Evolutionary conservation across 2,888 invertebrate species (phyloP), one percentile per base, ranked within the genome.

Genomic region (Crocallis elinguaria): DNA sequence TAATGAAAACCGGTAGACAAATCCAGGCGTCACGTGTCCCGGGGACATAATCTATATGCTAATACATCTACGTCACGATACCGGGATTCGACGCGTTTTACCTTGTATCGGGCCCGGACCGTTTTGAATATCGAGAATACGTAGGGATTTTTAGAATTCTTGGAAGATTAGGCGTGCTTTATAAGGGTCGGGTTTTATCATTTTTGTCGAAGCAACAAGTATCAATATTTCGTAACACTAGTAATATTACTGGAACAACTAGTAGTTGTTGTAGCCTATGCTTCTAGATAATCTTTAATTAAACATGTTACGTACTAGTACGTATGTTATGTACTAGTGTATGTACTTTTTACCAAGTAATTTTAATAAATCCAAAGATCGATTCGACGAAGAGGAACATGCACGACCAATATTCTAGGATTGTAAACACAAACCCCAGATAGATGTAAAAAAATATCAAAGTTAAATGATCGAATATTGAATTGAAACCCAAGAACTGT

Each of bases 11-110:
- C 43, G 53, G 19, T 27, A 49, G 53, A 54, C 48, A 54, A 61
- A 57, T 59, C 55, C 53, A 52, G 64, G 57, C 70, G 66, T 67
- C 80, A 79, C 76, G 79, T 82, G 82, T 81, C 69, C 62, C 65
- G 60, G 67, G 75, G 73, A 80, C 77, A 86, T 85, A 84, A 87
- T 87, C 86, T 87, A 87, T 82, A 87, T 87, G 86, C 84, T 83
- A 87, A 87, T 87, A 82, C 75, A 73, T 82, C 77, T 69, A 69
- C 75, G 79, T 81, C 63, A 55, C 53, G 62, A 59, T 50, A 62
- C 62, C 37, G 60, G 68, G 67, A 73, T 71, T 74, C 66, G 71
- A 69, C 64, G 63, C 49, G 52, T 59, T 55, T 65, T 60, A 60
- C 61, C 63, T 63, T 58, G 59, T 57, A 60, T 60, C 58, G 50